These are phyloP conservation scores for Sinocyclocheilus anshuiensis DNA, from an alignment of 2,113 vertebrate genomes.

Conservation along the genomic window DNA sequence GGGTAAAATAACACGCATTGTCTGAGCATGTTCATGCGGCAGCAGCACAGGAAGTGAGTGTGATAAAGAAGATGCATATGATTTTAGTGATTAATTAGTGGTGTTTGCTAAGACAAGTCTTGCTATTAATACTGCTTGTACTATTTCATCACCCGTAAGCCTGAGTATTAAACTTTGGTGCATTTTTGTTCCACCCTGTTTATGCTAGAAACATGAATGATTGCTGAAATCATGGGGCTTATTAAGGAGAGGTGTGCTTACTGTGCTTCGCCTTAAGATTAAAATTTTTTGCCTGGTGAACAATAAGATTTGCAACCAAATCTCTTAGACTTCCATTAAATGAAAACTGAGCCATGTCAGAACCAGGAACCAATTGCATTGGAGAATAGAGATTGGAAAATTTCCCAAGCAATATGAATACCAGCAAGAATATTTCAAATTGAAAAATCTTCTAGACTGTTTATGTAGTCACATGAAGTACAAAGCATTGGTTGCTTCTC, in stretches of 20 bases:
- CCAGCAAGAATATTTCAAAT: not conserved
- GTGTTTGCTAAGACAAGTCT: not conserved
- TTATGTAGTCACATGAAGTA: not conserved
- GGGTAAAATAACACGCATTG: not conserved
- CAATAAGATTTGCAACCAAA: not conserved
- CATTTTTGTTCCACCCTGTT: not conserved
- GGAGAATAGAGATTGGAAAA: not conserved
- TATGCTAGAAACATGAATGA: not conserved
- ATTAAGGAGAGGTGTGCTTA: not conserved
- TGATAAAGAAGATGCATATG: conserved; percentile 25
- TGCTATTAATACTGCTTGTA: not conserved
- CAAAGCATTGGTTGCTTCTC: not conserved
- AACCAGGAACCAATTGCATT: not conserved
- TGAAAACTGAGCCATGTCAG: not conserved
- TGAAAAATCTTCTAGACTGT: not conserved
- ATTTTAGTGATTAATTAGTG: conserved; percentile 23
- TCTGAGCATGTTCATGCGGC: conserved; percentile 1
- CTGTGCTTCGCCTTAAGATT: not conserved
- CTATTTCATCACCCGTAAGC: not conserved
- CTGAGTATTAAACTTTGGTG: not conserved
- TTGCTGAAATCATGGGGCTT: not conserved
- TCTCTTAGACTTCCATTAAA: not conserved
- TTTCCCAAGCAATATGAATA: not conserved
- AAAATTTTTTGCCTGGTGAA: not conserved
- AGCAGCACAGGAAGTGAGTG: conserved; percentile 38